Conservation (phyloP, 2,888 invertebrate species). For the Lymantria monacha region DNA sequence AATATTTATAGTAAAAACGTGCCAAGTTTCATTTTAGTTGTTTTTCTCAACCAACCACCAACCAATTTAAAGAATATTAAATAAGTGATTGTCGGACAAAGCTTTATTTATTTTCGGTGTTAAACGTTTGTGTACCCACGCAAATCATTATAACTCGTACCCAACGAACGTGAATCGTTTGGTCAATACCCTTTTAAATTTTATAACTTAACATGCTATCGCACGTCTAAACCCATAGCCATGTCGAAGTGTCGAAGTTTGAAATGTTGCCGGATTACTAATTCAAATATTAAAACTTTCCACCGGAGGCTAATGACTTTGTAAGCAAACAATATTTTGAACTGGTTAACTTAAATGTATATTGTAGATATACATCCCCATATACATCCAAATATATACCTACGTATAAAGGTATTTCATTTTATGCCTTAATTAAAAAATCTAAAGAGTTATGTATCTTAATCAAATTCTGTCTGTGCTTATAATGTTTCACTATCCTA, state of each 20-base stretch:
- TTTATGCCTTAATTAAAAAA: too few species aligned
- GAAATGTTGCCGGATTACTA: constrained; percentile 8
- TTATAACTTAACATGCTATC: constrained; percentile 20
- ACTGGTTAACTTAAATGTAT: constrained; percentile 15
- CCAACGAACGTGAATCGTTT: constrained; percentile 28
- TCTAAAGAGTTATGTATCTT: too few species aligned
- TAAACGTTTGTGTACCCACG: background rate
- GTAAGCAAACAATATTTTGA: constrained; percentile 25
- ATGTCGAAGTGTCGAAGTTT: constrained; percentile 16
- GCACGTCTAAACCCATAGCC: constrained; percentile 18
- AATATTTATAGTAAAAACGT: constrained; percentile 13
- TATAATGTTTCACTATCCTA: too few species aligned
- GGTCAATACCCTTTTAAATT: constrained; percentile 38
- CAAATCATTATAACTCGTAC: constrained; percentile 10
- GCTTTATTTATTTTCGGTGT: background rate
- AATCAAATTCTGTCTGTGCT: too few species aligned
- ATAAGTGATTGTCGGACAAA: constrained; percentile 1
- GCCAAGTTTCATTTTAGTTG: constrained; percentile 4
- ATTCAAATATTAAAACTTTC: constrained; percentile 33
- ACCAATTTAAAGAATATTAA: constrained; percentile 11
- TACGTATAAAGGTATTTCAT: too few species aligned
- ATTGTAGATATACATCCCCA: background rate
- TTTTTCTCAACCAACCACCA: constrained; percentile 1
- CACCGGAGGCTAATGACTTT: constrained; percentile 48
- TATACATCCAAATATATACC: background rate